A percentile compares a stretch with the other conserved stretches of the same genome.
These are phyloP conservation scores for Rhinella marina DNA, from an alignment of 2,797 vertebrate species.

Conservation along the genomic window DNA sequence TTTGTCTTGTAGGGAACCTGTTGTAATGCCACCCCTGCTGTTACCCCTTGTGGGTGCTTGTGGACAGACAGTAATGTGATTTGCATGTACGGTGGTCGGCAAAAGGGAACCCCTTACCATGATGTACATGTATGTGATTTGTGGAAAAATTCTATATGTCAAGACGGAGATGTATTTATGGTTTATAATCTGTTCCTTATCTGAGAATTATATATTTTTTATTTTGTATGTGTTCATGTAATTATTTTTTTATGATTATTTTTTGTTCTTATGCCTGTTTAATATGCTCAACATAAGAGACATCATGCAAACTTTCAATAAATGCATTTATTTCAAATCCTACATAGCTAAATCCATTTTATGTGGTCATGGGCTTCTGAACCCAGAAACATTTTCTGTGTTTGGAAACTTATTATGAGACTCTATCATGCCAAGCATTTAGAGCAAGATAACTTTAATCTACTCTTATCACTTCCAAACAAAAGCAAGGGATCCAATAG, in stretches of 20 bases:
- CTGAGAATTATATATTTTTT: background rate
- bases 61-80: too few relatives aligned
- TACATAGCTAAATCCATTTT: constrained; percentile 29
- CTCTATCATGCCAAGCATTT: constrained; percentile 70
- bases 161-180: too few relatives aligned
- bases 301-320: background rate
- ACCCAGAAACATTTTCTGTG: constrained; percentile 67
- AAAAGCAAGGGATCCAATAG: constrained; percentile 79
- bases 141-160: too few relatives aligned
- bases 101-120: too few relatives aligned
- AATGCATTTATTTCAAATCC: background rate
- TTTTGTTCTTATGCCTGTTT: background rate
- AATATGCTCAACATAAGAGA: background rate
- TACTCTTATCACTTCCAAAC: constrained; percentile 79
- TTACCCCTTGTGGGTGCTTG: too few relatives aligned
- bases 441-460: constrained; percentile 76
- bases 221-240: background rate
- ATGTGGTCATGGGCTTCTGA: constrained; percentile 68
- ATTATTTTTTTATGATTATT: too few relatives aligned
- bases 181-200: background rate
- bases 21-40: too few relatives aligned
- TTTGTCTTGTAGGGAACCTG: too few relatives aligned
- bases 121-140: too few relatives aligned
- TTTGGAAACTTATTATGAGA: constrained; percentile 79
- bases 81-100: too few relatives aligned